These are phyloP conservation scores for Pomacea maculata DNA, from an alignment of 1,140 invertebrate genomes.

Conservation along the genomic window DNA sequence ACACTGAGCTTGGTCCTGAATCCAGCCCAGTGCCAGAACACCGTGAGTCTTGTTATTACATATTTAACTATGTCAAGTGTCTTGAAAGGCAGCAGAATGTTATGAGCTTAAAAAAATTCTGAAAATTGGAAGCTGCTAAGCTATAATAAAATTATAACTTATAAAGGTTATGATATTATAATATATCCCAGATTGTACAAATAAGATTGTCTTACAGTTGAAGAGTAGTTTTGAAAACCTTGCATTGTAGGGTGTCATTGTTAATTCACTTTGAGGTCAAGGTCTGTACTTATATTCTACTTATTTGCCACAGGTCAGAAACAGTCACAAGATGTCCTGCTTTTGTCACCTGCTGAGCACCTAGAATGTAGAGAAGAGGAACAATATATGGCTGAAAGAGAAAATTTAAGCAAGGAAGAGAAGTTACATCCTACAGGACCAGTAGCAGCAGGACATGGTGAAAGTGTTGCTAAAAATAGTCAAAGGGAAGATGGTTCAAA, in stretches of 20 bases:
- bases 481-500: background rate
- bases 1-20: background rate
- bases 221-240: background rate
- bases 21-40: background rate
- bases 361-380: conserved; percentile 7
- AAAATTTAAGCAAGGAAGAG: background rate
- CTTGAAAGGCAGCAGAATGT: background rate
- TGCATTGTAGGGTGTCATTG: background rate
- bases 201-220: background rate
- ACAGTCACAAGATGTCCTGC: conserved; percentile 1
- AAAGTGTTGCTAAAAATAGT: background rate
- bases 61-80: background rate
- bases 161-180: background rate
- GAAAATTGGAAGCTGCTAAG: background rate
- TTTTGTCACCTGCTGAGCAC: conserved; percentile 9
- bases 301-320: conserved; percentile 5
- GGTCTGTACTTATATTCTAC: background rate
- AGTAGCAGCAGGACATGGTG: background rate
- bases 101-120: background rate
- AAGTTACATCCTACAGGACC: background rate
- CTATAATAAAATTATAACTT: background rate
- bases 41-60: background rate
- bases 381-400: background rate
- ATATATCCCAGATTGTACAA: background rate
- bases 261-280: background rate